Evolutionary conservation across 2,113 vertebrate genomes (phyloP).

Genomic region (Grantiella picta): DNA sequence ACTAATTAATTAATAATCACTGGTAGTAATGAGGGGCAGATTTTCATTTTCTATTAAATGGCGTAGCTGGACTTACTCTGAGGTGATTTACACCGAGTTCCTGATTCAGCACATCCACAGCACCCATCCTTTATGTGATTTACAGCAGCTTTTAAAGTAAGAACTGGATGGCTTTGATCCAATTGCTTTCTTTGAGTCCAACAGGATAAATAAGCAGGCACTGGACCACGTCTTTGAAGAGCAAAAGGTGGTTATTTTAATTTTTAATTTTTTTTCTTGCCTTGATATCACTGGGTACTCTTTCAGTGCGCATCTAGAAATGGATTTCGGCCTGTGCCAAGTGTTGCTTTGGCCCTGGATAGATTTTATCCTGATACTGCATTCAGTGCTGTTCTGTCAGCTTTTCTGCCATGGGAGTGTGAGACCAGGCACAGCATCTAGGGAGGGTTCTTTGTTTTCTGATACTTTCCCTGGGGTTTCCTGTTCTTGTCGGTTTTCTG

Average conservation of each 20-base stretch:
- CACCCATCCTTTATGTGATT: neutral
- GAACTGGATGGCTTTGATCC: constrained; percentile 5
- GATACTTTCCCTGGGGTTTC: constrained; percentile 2
- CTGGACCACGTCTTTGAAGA: neutral
- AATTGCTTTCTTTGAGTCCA: constrained; percentile 18
- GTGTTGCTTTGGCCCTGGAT: neutral
- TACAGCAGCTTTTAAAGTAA: constrained; percentile 14
- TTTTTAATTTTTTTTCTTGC: neutral
- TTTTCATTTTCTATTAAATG: neutral
- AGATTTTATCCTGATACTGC: neutral
- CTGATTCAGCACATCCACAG: constrained; percentile 11
- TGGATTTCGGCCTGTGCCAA: neutral
- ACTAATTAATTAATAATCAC: constrained; percentile 3
- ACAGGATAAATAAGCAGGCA: constrained; percentile 10
- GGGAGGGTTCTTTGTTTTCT: neutral
- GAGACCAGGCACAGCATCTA: neutral
- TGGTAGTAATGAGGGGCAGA: neutral
- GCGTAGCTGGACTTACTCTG: neutral
- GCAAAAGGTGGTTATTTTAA: neutral
- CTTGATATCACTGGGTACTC: neutral
- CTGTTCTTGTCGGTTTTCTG: neutral
- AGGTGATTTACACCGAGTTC: neutral
- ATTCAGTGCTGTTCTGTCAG: neutral
- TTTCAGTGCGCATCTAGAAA: neutral
- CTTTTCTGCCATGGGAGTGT: neutral